Percentiles rank a stretch among this genome's conserved stretches.
These are phyloP conservation scores for Drosophila melanosoma DNA, from an alignment of 2,888 invertebrate species.

Conservation along the genomic window DNA sequence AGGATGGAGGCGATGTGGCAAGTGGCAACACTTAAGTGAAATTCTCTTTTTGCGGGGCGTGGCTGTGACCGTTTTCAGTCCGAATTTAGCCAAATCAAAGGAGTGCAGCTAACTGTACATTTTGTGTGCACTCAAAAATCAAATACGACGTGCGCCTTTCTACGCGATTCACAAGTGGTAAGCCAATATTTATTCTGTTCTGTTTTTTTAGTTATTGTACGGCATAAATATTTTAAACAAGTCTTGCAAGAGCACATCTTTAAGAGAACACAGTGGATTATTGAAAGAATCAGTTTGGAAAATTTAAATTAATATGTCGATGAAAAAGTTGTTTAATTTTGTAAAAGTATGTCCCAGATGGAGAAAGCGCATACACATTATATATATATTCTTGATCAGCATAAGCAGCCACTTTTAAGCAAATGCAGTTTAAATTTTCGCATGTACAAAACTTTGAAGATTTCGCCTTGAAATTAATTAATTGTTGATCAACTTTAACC, in stretches of 20 bases:
- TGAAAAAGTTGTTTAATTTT: no score
- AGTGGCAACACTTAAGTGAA: slow-evolving; percentile 38
- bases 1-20: background rate
- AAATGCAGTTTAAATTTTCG: background rate
- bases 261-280: background rate
- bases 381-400: background rate
- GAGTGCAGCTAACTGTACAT: slow-evolving; percentile 30
- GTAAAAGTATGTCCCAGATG: no score
- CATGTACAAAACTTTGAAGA: background rate
- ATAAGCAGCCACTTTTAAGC: background rate
- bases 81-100: slow-evolving; percentile 7
- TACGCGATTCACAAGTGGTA: slow-evolving; percentile 15
- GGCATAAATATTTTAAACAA: background rate
- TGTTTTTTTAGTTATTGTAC: background rate
- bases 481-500: background rate
- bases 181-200: background rate
- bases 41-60: slow-evolving; percentile 34
- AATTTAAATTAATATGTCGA: background rate
- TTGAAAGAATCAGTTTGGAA: background rate
- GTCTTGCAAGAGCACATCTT: background rate
- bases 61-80: slow-evolving; percentile 15
- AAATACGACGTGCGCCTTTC: slow-evolving; percentile 18
- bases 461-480: background rate
- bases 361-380: background rate
- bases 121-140: background rate